Base-by-base conservation (phyloP, 2,888 invertebrate species). In the Conchocele bisecta region DNA sequence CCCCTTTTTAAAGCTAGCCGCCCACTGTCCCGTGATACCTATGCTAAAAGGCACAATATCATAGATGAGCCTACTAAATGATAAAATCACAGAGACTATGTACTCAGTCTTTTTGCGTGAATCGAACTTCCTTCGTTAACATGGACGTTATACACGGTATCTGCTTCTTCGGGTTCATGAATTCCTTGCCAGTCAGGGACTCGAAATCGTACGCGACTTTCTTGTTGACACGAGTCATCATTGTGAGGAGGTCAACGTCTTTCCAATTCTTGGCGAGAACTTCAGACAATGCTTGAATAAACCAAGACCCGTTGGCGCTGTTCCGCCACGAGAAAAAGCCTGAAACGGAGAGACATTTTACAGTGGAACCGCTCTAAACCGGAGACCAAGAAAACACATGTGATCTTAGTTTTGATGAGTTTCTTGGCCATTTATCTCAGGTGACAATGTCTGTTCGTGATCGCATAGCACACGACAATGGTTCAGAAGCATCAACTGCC, bases 291-390 rank as follows among this genome's bases (percentile, higher is more conserved):
- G 90, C 88, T 72, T 91, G 90, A 29, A 90, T 82, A 74, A 91
- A 91, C 90, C 91, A 91, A 7, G 91, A 91, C 5, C 90, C 91
- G 50, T 88, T 84, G 13, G 81, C 80, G 33, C 88, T 88, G 74
- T 90, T 90, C 31, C 91, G 70, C 91, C 91, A 91, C 3, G 90
- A 88, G 79, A 86, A 91, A 65, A 83, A 88, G 22, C 89, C 89
- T 88, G 69, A 7, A 67, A 68, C 64, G 48, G 33, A 51, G 53
- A 22, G 54, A n/a, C n/a, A n/a, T n/a, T n/a, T n/a, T n/a, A n/a
- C n/a, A n/a, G n/a, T n/a, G n/a, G n/a, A n/a, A n/a, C n/a, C n/a
- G n/a, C n/a, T n/a, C n/a, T n/a, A n/a, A n/a, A n/a, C n/a, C n/a
- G n/a, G n/a, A n/a, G n/a, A n/a, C n/a, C n/a, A n/a, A n/a, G n/a